A percentile compares a stretch with the other conserved stretches of the same genome.
Conservation (phyloP, 2,797 vertebrate genomes). For the Monodelphis domestica region DNA sequence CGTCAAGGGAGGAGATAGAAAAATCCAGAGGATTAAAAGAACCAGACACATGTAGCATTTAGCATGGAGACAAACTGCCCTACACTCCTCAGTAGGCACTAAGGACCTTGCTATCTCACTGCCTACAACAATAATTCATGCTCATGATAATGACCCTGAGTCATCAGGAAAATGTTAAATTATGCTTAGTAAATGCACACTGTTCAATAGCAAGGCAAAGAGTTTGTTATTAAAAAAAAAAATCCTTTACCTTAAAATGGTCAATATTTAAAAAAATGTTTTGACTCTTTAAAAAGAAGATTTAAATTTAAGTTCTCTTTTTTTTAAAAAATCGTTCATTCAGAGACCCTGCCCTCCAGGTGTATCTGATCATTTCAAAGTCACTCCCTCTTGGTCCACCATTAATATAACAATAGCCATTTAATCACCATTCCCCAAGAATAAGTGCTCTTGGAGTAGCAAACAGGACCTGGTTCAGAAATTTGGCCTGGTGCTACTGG, state of each 20-base stretch:
- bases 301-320: not conserved
- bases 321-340: not conserved
- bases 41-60: not conserved
- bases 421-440: not conserved
- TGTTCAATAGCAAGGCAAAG: not conserved
- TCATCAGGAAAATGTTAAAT: not conserved
- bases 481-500: rapidly evolving
- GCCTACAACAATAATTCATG: not conserved
- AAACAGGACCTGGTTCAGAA: not conserved
- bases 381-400: not conserved
- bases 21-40: not conserved
- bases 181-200: not conserved
- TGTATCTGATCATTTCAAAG: not conserved
- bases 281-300: not conserved
- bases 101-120: not conserved
- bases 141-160: not conserved
- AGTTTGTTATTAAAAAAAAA: not conserved
- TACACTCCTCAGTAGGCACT: not conserved
- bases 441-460: not conserved
- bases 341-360: not conserved
- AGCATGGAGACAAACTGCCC: not conserved
- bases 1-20: not conserved
- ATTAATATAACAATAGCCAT: not conserved
- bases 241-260: not conserved
- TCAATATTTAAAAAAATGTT: not conserved